Conservation (phyloP, 1,140 invertebrate species). For the Hyphantria cunea region DNA sequence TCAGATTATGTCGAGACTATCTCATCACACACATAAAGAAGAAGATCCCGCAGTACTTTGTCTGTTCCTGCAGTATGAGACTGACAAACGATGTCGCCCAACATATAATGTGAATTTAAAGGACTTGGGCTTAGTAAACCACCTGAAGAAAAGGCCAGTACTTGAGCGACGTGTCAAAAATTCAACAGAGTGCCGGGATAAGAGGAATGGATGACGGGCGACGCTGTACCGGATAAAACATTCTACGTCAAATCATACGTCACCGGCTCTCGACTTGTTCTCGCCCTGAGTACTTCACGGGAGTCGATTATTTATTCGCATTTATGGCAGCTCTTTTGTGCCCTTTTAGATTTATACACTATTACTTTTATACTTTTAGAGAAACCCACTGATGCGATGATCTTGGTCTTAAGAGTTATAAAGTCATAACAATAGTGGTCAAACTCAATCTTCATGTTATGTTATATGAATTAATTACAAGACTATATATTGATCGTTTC, state of each 20-base stretch:
- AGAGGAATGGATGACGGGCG: conserved; percentile 74
- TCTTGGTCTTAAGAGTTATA: conserved; percentile 12
- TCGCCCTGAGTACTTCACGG: conserved; percentile 70
- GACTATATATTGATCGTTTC: too few species aligned
- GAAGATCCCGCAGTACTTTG: conserved; percentile 17
- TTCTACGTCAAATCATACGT: conserved; percentile 80
- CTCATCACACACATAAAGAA: conserved; percentile 16
- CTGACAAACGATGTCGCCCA: conserved; percentile 35
- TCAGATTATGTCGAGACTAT: conserved; percentile 17
- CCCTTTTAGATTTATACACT: conserved; percentile 57
- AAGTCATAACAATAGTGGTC: too few species aligned
- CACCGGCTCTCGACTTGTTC: conserved; percentile 74
- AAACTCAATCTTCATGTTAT: too few species aligned
- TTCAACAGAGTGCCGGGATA: conserved; percentile 75
- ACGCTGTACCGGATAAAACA: conserved; percentile 73
- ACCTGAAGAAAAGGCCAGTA: conserved; percentile 66
- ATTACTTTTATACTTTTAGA: conserved; percentile 51
- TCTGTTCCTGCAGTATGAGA: conserved; percentile 24
- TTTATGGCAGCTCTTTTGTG: conserved; percentile 71
- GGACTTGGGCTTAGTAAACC: conserved; percentile 64
- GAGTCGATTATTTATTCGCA: conserved; percentile 78
- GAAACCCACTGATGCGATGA: conserved; percentile 22
- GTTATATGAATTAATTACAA: too few species aligned
- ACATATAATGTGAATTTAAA: conserved; percentile 70
- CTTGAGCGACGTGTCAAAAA: conserved; percentile 75